These are phyloP conservation scores for Otolemur crassicaudatus DNA, from an alignment of 2,797 vertebrate species.

Conservation along the genomic window DNA sequence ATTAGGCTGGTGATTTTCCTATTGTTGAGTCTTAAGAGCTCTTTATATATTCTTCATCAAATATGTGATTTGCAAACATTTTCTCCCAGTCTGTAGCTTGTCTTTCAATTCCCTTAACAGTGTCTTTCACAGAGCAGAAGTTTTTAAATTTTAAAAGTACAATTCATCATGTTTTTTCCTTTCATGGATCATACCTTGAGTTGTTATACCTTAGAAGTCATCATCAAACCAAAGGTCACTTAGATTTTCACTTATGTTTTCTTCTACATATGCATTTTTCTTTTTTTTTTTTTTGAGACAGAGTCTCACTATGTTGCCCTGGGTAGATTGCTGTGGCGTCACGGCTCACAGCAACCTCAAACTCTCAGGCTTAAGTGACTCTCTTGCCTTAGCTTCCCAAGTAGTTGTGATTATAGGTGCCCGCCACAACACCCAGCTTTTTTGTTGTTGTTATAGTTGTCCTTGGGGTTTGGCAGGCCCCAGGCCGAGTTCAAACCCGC, in stretches of 20 bases:
- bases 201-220: background rate
- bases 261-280: background rate
- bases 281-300: too few relatives aligned
- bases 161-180: background rate
- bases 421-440: too few relatives aligned
- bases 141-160: background rate
- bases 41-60: slow-evolving; percentile 12
- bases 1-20: background rate
- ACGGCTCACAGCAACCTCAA: too few relatives aligned
- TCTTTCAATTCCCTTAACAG: slow-evolving; percentile 4
- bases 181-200: background rate
- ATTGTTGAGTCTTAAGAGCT: background rate
- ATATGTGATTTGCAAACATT: slow-evolving; percentile 8
- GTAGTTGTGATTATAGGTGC: too few relatives aligned
- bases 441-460: too few relatives aligned
- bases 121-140: background rate
- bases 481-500: too few relatives aligned
- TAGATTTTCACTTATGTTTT: background rate
- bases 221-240: background rate
- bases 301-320: too few relatives aligned
- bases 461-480: too few relatives aligned
- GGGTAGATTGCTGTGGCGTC: too few relatives aligned
- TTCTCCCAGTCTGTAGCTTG: background rate
- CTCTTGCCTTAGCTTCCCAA: too few relatives aligned
- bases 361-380: too few relatives aligned